A percentile compares a stretch with the other conserved stretches of the same genome.
Evolutionary conservation across 2,888 invertebrate genomes (phyloP).

Genomic region (Stramonita haemastoma): DNA sequence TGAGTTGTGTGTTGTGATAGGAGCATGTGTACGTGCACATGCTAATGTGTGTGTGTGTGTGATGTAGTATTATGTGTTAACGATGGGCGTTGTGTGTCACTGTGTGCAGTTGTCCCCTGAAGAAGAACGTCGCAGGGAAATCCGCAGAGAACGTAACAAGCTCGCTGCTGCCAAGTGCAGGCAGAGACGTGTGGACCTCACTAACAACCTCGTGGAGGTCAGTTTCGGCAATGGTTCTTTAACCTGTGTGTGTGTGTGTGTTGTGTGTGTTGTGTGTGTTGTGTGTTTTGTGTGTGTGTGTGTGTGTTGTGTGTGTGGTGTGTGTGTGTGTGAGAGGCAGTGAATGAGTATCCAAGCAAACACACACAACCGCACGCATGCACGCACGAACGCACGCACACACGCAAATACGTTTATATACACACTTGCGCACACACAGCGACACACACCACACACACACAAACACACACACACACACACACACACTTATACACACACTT

Average conservation of each 20-base stretch:
- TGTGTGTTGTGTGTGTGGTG: no score
- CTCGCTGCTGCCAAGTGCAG: conserved; percentile 98
- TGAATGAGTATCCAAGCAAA: neutral
- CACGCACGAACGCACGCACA: no score
- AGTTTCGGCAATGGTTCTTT: conserved; percentile 58
- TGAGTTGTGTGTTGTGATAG: neutral
- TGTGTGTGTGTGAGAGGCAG: neutral
- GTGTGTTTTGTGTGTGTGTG: no score
- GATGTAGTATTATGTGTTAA: neutral
- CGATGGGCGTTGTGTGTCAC: neutral
- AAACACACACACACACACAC: no score
- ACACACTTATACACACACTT: no score
- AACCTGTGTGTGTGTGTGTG: no score
- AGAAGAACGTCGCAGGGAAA: conserved; percentile 92
- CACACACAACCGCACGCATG: no score
- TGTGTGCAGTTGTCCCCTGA: conserved; percentile 83
- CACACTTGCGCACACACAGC: no score
- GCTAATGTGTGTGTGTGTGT: neutral
- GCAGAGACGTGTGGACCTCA: conserved; percentile 96
- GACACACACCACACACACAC: no score
- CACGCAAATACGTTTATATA: no score
- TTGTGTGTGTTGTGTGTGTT: no score
- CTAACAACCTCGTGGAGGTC: conserved; percentile 90
- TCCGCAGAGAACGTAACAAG: conserved; percentile 96
- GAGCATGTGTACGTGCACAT: neutral